These are phyloP conservation scores for Teleiodes luculella DNA, from an alignment of 2,888 invertebrate genomes.

Conservation along the genomic window DNA sequence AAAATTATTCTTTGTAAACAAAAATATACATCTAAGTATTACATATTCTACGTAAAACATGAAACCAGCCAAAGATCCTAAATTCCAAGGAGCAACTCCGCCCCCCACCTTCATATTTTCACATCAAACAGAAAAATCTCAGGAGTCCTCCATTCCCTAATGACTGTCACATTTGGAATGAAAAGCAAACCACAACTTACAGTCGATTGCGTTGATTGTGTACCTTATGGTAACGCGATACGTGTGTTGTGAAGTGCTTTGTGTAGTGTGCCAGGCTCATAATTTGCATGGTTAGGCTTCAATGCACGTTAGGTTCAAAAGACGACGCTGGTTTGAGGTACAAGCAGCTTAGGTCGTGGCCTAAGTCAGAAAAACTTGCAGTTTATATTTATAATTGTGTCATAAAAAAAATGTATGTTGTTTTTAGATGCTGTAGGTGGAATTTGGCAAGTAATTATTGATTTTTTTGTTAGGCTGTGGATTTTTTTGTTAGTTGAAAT, in stretches of 20 bases:
- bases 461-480: too few relatives aligned
- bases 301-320: constrained; percentile 44
- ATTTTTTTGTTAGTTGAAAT: too few relatives aligned
- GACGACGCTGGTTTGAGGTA: constrained; percentile 35
- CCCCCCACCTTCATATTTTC: not conserved
- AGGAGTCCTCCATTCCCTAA: constrained; percentile 18
- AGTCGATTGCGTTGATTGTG: constrained; percentile 2
- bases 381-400: not conserved
- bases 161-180: constrained; percentile 15
- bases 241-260: constrained; percentile 16
- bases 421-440: too few relatives aligned
- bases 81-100: not conserved
- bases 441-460: too few relatives aligned
- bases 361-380: constrained; percentile 17
- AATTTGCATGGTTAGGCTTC: constrained; percentile 55
- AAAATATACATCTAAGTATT: too few relatives aligned
- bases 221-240: not conserved
- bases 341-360: constrained; percentile 26
- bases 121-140: not conserved
- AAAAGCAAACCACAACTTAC: constrained; percentile 9
- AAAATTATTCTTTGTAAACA: too few relatives aligned
- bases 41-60: too few relatives aligned
- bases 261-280: constrained; percentile 36
- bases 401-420: too few relatives aligned
- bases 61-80: too few relatives aligned